Conservation (phyloP, 2,113 vertebrate genomes). For the Ailurus styani region DNA sequence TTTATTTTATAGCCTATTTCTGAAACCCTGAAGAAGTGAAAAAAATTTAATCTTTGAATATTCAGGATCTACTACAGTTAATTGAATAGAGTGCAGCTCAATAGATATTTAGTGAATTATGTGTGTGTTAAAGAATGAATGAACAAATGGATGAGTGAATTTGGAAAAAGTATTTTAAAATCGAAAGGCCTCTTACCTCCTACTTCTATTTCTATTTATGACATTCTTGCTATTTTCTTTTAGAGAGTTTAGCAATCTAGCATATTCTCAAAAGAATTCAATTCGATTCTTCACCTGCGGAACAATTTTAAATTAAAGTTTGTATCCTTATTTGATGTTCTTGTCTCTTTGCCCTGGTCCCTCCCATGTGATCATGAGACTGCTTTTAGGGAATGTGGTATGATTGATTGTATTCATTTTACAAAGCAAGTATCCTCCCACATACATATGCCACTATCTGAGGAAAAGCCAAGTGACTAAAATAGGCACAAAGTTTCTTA, state of each 20-base stretch:
- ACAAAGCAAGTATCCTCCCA: background rate
- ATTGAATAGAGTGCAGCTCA: background rate
- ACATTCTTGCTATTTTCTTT: background rate
- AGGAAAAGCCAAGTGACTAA: slow-evolving; percentile 30
- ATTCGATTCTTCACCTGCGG: background rate
- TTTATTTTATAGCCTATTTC: background rate
- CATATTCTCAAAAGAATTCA: background rate
- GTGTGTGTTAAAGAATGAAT: background rate
- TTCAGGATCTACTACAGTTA: background rate
- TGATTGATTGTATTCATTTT: slow-evolving; percentile 10
- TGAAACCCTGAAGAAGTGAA: rapidly evolving
- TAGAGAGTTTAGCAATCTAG: background rate
- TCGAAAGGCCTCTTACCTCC: background rate
- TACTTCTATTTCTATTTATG: background rate
- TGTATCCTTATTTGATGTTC: background rate
- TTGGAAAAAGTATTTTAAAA: background rate
- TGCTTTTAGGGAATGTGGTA: background rate
- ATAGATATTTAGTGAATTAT: background rate
- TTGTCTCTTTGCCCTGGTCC: background rate
- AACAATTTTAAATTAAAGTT: background rate
- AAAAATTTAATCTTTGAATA: background rate
- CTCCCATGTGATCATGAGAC: background rate
- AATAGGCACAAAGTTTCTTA: background rate
- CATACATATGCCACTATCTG: background rate
- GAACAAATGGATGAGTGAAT: background rate